These are phyloP conservation scores for Cyrtonyx montezumae DNA, from an alignment of 2,113 vertebrate species.

Conservation along the genomic window DNA sequence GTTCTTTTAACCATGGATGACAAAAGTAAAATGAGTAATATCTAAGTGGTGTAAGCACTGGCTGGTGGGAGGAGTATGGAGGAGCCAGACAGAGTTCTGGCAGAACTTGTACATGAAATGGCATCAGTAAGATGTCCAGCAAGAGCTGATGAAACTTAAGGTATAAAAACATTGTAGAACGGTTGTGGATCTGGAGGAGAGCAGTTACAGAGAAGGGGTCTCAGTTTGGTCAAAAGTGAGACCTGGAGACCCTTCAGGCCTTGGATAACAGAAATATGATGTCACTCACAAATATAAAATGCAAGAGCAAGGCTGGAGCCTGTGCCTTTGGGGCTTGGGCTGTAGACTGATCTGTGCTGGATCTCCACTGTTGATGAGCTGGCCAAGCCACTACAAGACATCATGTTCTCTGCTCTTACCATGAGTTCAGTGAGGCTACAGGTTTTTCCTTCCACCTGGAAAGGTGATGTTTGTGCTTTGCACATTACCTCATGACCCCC, in stretches of 20 bases:
- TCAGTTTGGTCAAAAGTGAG: not conserved
- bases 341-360: not conserved
- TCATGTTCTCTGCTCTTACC: not conserved
- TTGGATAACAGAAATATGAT: not conserved
- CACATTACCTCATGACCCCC: not conserved
- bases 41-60: not conserved
- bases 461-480: not conserved
- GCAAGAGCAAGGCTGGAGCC: not conserved
- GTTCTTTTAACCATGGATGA: not conserved
- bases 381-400: not conserved
- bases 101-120: not conserved
- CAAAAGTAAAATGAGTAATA: not conserved
- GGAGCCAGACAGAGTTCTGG: not conserved
- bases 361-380: not conserved
- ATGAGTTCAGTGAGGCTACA: not conserved
- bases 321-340: not conserved
- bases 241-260: not conserved
- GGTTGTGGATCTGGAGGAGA: not conserved
- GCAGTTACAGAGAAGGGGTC: not conserved
- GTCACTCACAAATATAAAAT: not conserved
- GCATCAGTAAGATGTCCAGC: not conserved
- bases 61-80: not conserved
- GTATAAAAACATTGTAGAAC: not conserved
- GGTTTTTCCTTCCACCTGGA: not conserved
- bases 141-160: not conserved